Evolutionary conservation across 2,888 invertebrate genomes (phyloP), one percentile per base, ranked within the genome.

Genomic region (Conus canariensis): DNA sequence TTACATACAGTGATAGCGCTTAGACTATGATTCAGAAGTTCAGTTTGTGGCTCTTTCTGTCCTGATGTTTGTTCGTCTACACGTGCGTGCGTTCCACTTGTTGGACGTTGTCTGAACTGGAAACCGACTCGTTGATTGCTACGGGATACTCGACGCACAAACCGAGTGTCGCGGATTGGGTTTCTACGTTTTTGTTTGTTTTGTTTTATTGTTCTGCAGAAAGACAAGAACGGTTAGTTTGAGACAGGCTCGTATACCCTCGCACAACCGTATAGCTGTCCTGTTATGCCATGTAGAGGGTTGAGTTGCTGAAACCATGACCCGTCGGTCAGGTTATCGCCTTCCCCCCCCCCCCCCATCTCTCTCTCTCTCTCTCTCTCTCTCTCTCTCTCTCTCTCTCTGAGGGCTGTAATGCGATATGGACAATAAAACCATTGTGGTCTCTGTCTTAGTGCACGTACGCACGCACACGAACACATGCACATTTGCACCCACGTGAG

Each of bases 341-440:
- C 45, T 45, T 45, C 83, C 9, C 83, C 5, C 56, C 10, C 58
- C 19, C 30, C 58, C 19, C 58, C 19, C 58, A 7, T 25, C 25
- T 19, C 82, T 19, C 45, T 19, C n/a, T 83, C 14, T 90, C 88
- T 56, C 45, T 56, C 64, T 90, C 45, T 88, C 59, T 88, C 70
- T 85, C 59, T 90, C 25, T 64, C 25, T 77, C 70, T 90, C 80
- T 88, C 12, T 86, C 85, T 85, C 45, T 86, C 77, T 86, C 64
- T 85, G 45, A 70, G 82, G 45, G 82, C 83, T 90, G 45, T 45
- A 45, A 45, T 45, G 45, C 45, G 45, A 45, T 45, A 45, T 45
- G 45, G 45, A 45, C 45, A 45, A 45, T 45, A 45, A 45, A 45
- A 45, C 2, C 45, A 3, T 4, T 45, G 45, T 45, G 45, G 45